Percentiles rank a stretch among this genome's conserved stretches.
phyloP scores from a whole-genome alignment of 2,797 vertebrate genomes.

The Ctenopoma kingsleyae region DNA sequence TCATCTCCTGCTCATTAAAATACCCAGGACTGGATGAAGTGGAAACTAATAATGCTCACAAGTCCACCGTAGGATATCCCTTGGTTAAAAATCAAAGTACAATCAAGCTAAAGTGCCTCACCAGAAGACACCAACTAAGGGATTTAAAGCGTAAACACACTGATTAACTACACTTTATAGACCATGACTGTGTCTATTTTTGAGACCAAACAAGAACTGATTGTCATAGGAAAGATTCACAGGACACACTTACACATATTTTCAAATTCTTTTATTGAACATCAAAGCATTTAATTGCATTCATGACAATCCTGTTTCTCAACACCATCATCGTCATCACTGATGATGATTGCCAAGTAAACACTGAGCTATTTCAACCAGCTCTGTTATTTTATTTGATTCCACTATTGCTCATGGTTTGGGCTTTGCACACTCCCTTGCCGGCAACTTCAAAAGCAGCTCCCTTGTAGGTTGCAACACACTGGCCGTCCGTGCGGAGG shows the following conservation, averaged over 20 bases:
- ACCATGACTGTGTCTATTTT: slow-evolving; percentile 32
- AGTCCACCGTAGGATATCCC: slow-evolving; percentile 27
- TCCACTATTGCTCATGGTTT: slow-evolving; percentile 93
- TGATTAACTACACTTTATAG: slow-evolving; percentile 36
- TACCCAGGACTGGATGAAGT: slow-evolving; percentile 40
- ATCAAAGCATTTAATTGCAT: slow-evolving; percentile 71
- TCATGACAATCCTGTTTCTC: slow-evolving; percentile 50
- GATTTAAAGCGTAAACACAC: slow-evolving; percentile 45
- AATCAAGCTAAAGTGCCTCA: slow-evolving; percentile 59
- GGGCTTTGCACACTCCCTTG: slow-evolving; percentile 93
- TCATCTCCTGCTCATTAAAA: slow-evolving; percentile 68
- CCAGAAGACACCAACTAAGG: slow-evolving; percentile 19
- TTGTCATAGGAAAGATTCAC: slow-evolving; percentile 22
- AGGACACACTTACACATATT: slow-evolving; percentile 23
- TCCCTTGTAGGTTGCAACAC: slow-evolving; percentile 96
- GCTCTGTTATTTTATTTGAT: slow-evolving; percentile 88
- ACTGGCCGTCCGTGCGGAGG: slow-evolving; percentile 88
- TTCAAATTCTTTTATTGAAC: slow-evolving; percentile 85
- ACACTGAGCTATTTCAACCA: slow-evolving; percentile 49
- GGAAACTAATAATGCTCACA: slow-evolving; percentile 29
- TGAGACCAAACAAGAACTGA: slow-evolving; percentile 10
- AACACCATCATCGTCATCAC: slow-evolving; percentile 24
- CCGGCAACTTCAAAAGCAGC: slow-evolving; percentile 92
- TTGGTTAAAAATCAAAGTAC: slow-evolving; percentile 54
- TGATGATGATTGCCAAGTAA: slow-evolving; percentile 46